A percentile compares a stretch with the other conserved stretches of the same genome.
phyloP scores from a whole-genome alignment of 2,888 invertebrate species.

The Euzophera pinguis region DNA sequence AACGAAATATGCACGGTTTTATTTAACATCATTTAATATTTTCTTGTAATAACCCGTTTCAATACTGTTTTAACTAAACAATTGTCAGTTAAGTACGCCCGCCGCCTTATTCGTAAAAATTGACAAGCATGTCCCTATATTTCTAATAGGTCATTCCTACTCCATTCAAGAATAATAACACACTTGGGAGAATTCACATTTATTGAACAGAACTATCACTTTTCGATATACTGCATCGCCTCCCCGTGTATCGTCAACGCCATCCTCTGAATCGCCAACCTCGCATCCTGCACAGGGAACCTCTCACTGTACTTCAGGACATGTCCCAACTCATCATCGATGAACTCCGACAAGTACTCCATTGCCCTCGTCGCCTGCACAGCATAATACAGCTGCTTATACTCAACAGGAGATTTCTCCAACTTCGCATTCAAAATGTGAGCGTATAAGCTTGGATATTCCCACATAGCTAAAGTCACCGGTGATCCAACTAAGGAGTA shows the following conservation, averaged over 20 bases:
- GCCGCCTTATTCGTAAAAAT: no score
- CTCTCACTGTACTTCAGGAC: constrained; percentile 49
- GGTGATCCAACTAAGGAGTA: constrained; percentile 66
- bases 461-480: constrained; percentile 60
- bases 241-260: constrained; percentile 59
- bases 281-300: constrained; percentile 62
- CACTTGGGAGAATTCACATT: background rate
- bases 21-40: no score
- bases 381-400: constrained; percentile 60
- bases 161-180: background rate
- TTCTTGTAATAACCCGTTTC: no score
- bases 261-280: constrained; percentile 61
- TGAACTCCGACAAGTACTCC: constrained; percentile 53
- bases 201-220: constrained; percentile 28
- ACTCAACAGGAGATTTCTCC: constrained; percentile 48
- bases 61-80: no score
- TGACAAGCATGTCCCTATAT: no score
- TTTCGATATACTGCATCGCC: constrained; percentile 60
- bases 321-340: constrained; percentile 57
- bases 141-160: no score
- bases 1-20: no score
- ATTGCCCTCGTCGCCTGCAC: constrained; percentile 57
- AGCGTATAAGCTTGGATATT: constrained; percentile 62
- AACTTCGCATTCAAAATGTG: constrained; percentile 52
- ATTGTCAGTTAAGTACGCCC: no score